Base-by-base conservation (phyloP, 1,140 invertebrate genomes). In the Epicauta chinensis region DNA sequence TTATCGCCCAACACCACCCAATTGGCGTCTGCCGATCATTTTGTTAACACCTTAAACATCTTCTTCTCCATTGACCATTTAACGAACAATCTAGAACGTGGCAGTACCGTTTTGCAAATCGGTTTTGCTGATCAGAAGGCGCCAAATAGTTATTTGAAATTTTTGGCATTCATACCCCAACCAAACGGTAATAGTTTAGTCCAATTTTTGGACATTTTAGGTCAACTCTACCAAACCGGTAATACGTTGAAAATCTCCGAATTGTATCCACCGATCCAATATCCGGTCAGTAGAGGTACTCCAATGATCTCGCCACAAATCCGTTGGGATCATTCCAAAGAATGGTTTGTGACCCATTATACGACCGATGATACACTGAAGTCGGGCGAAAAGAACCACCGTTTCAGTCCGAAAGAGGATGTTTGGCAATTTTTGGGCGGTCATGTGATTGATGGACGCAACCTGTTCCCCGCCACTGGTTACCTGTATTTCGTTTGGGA, bases 391-490 rank as follows among this genome's bases (percentile, higher is more conserved):
- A 87, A 57, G 71, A 46, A 13, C 2, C 6, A 31, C 31, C 10
- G 9, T 31, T 36, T 36, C 31, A 77, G 81, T 23, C 69, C 88
- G 0, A 69, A 69, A 6, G 81, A 87, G 56, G 80, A 83, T 39
- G 81, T 85, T 53, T 83, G 82, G 61, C 79, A 86, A 39, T 96
- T 81, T 65, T 81, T 90, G 71, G 69, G 73, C 16, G 92, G 90
- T 1, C 92, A 97, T 69, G 77, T 86, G 3, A 87, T 96, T 56
- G 91, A 96, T 71, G 83, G 83, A 62, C 81, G 92, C 60, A 86
- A 89, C 56, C 66, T 97, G 0, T 86, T 90, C 53, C 94, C 94
- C 2, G 93, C 92, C 0, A 94, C 93, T 7, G 91, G 91, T 16
- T 98, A 89, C 64, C 62, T 90, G 47, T 71, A 82, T 3, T 71